Evolutionary conservation across 1,140 invertebrate genomes (phyloP).

Genomic region (Drosophila saltans): DNA sequence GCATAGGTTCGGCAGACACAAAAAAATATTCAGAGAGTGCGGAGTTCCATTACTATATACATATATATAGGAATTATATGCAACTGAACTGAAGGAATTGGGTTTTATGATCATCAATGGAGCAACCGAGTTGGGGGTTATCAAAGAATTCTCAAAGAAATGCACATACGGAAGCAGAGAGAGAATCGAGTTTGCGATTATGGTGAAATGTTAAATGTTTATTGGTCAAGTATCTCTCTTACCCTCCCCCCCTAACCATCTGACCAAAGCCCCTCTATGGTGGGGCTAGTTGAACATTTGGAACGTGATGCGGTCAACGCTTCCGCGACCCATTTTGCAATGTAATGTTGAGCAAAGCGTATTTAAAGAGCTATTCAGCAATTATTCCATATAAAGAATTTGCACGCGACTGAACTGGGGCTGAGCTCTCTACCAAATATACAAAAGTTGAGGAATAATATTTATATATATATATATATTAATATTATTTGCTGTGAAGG

Average conservation of each 20-base stretch:
- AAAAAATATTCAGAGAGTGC: constrained; percentile 58
- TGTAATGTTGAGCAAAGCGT: constrained; percentile 65
- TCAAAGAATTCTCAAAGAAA: constrained; percentile 21
- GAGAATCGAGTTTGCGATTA: constrained; percentile 8
- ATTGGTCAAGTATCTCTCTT: neutral
- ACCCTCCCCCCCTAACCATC: constrained; percentile 9
- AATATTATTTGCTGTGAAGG: constrained; percentile 22
- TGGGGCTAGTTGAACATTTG: constrained; percentile 46
- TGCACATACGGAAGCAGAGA: constrained; percentile 19
- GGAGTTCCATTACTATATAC: constrained; percentile 9
- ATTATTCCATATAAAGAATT: constrained; percentile 67
- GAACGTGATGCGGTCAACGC: constrained; percentile 71
- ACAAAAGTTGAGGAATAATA: constrained; percentile 1
- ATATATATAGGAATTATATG: no score
- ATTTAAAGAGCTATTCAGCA: constrained; percentile 80
- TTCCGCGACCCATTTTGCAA: constrained; percentile 74
- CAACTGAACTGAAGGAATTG: neutral
- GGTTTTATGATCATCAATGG: constrained; percentile 3
- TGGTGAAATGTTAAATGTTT: constrained; percentile 33
- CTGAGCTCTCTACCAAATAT: constrained; percentile 18
- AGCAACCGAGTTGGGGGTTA: constrained; percentile 9
- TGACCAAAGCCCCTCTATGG: neutral
- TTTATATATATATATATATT: neutral
- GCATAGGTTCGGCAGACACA: constrained; percentile 48
- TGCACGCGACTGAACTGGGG: constrained; percentile 63